Conservation (phyloP, 2,888 invertebrate species). For the Eupithecia dodoneata region DNA sequence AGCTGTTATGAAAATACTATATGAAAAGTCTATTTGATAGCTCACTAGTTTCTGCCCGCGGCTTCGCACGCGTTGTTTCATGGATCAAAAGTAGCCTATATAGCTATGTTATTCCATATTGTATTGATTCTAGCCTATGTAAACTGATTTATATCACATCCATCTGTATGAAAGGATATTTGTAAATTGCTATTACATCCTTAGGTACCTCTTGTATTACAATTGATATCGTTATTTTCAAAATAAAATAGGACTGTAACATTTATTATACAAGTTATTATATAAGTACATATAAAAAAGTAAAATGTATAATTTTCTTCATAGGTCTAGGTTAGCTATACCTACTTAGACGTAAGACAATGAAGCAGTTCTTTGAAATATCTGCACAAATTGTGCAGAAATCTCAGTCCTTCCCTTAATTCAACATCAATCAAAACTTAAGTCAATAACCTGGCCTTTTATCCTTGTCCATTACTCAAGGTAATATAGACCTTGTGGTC, state of each 20-base stretch:
- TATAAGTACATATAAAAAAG: too few species aligned
- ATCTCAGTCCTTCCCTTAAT: conserved; percentile 6
- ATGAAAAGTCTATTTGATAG: neutral
- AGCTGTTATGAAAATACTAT: neutral
- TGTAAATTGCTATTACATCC: neutral
- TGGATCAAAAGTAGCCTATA: too few species aligned
- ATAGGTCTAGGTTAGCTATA: neutral
- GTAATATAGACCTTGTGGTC: conserved; percentile 19
- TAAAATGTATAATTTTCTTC: too few species aligned
- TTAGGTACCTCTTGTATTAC: too few species aligned
- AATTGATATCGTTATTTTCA: too few species aligned
- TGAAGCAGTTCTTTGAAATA: neutral
- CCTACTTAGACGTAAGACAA: neutral
- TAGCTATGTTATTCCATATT: too few species aligned
- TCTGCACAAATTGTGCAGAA: neutral
- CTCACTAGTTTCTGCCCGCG: neutral
- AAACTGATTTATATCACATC: too few species aligned
- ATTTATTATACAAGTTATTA: too few species aligned
- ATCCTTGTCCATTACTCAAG: conserved; percentile 9
- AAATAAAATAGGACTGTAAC: too few species aligned
- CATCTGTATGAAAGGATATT: neutral
- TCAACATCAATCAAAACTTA: conserved; percentile 34
- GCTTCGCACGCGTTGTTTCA: neutral
- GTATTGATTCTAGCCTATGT: too few species aligned
- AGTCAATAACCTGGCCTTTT: conserved; percentile 31